A percentile compares a stretch with the other conserved stretches of the same genome.
phyloP scores from a whole-genome alignment of 2,888 invertebrate genomes.

The Platynereis dumerilii region DNA sequence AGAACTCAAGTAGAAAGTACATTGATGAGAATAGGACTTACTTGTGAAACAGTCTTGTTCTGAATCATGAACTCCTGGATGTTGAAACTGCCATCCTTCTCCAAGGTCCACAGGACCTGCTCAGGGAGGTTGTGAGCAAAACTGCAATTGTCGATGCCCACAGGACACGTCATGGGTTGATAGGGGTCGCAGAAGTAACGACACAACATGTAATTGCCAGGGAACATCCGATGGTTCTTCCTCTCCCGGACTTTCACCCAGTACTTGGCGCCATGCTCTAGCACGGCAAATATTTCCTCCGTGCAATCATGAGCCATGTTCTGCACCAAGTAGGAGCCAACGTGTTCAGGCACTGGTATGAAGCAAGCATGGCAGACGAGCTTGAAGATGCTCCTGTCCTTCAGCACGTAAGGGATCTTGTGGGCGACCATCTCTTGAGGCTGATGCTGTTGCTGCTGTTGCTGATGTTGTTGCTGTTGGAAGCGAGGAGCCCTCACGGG shows the following conservation, averaged over 20 bases:
- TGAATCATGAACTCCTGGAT: conserved; percentile 54
- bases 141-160: conserved; percentile 17
- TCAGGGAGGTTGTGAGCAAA: conserved; percentile 22
- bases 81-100: conserved; percentile 51
- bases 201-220: conserved; percentile 51
- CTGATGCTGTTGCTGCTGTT: background rate
- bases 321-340: conserved; percentile 12
- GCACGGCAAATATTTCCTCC: conserved; percentile 48
- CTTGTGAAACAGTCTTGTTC: background rate
- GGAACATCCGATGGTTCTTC: conserved; percentile 47
- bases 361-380: conserved; percentile 46
- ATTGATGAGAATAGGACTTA: no score
- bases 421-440: background rate
- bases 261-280: conserved; percentile 21
- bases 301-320: conserved; percentile 44
- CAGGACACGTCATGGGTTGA: conserved; percentile 41
- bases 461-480: background rate
- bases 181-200: conserved; percentile 37
- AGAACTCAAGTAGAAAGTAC: no score
- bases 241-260: conserved; percentile 51
- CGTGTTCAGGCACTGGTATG: conserved; percentile 20
- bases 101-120: conserved; percentile 46
- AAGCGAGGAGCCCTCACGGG: background rate
- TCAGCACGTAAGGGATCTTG: conserved; percentile 33
- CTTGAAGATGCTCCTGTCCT: conserved; percentile 37